Evolutionary conservation across 1,140 invertebrate species (phyloP), one percentile per base, ranked within the genome.

Genomic region (Pogonomyrmex barbatus): DNA sequence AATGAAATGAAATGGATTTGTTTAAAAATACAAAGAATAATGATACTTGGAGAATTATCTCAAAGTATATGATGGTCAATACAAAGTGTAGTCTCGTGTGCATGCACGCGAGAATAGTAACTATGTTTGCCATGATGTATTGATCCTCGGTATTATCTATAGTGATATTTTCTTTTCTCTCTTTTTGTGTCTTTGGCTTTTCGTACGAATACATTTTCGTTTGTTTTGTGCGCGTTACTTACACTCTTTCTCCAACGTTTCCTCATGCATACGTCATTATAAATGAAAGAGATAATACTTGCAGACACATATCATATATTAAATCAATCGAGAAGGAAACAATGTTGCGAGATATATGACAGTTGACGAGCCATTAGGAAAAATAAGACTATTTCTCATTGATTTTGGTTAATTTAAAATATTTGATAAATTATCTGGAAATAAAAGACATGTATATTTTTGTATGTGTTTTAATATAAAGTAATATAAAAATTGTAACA

Each of bases 141-240:
- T 90, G 89, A 92, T 92, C 84, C 90, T 88, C 54, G 70, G 79
- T 89, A 91, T 56, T 36, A 87, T 87, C 87, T 88, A 79, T 75
- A 65, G 73, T 79, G 87, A 91, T 91, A 86, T 85, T 91, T 75
- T 87, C 62, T 73, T 87, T 36, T 67, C 60, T 87, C 42, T 30
- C 60, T 45, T 50, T 68, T 62, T 42, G 6, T 24, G 33, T 45
- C 45, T 56, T 10, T 86, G 9, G 33, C 70, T 10, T 50, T 71
- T 88, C 78, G 12, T 70, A 68, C 36, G 54, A 9, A 42, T 50
- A 87, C 73, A 77, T 88, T 85, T 88, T 78, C 65, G 83, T 88
- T 88, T 88, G 60, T 88, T 73, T 63, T 47, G 36, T 14, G 12
- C 45, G 63, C 56, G 86, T 88, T 86, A 58, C 76, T 62, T 76